Evolutionary conservation across 2,113 vertebrate genomes (phyloP).

Genomic region (Acanthisitta chloris): DNA sequence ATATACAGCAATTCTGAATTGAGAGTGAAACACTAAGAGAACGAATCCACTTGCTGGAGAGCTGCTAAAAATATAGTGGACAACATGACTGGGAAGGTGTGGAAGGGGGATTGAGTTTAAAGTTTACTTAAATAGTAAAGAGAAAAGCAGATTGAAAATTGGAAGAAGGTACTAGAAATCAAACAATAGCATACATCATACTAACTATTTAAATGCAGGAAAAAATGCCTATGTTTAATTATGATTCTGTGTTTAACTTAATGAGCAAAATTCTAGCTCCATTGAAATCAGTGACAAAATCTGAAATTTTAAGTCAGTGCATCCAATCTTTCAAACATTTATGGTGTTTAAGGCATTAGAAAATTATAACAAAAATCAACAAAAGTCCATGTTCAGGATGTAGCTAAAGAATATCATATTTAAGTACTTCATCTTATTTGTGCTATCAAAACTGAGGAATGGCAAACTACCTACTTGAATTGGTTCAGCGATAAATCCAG

Average conservation of each 20-base stretch:
- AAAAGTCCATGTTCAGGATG: background rate
- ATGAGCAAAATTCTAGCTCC: background rate
- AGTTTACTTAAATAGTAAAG: background rate
- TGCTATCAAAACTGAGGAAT: background rate
- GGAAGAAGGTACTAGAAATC: background rate
- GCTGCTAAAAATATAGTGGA: background rate
- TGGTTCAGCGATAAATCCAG: conserved; percentile 92
- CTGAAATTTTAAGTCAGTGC: background rate
- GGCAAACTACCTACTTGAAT: conserved; percentile 83
- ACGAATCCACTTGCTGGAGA: background rate
- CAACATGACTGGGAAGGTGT: background rate
- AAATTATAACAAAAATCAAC: background rate
- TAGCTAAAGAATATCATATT: background rate
- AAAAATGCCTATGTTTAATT: background rate
- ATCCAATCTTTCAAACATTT: background rate
- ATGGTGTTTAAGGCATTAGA: background rate
- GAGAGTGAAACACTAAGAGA: background rate
- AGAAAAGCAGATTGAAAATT: background rate
- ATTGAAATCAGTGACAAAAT: background rate
- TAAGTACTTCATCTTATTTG: background rate
- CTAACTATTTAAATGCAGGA: background rate
- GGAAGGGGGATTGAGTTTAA: background rate
- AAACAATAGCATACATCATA: background rate
- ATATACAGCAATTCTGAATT: background rate
- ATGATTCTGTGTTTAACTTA: background rate